Evolutionary conservation across 2,888 invertebrate species (phyloP).

Genomic region (Oithona nana): DNA sequence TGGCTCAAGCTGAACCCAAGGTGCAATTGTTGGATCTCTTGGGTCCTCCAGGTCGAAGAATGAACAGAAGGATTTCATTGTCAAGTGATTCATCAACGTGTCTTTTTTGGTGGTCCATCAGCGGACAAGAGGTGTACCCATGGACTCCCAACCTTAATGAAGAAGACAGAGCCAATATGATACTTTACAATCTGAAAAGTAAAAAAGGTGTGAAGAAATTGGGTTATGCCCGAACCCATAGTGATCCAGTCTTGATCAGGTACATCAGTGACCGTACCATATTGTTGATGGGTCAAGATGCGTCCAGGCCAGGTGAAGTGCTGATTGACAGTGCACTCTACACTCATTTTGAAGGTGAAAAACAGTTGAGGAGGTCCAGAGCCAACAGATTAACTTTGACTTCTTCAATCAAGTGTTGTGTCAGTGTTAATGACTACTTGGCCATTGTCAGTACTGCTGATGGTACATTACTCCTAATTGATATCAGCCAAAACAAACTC

Average conservation of each 20-base stretch:
- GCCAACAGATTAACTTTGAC: background rate
- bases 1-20: background rate
- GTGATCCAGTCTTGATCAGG: background rate
- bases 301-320: background rate
- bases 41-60: background rate
- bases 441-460: background rate
- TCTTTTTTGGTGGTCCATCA: background rate
- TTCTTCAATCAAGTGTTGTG: background rate
- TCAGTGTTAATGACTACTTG: background rate
- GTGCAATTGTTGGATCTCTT: background rate
- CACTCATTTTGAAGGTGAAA: background rate
- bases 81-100: background rate
- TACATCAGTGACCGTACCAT: background rate
- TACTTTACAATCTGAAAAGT: background rate
- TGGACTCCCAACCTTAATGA: constrained; percentile 2
- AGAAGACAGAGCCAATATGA: constrained; percentile 2
- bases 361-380: background rate
- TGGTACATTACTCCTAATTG: constrained; percentile 5
- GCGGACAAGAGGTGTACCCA: background rate
- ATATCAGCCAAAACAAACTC: background rate
- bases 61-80: background rate
- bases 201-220: background rate
- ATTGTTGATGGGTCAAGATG: background rate
- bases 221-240: background rate
- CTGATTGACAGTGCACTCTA: background rate